Percentiles rank a stretch among this genome's conserved stretches.
These are phyloP conservation scores for Drosophila gaucha DNA, from an alignment of 2,888 invertebrate species.

Conservation along the genomic window DNA sequence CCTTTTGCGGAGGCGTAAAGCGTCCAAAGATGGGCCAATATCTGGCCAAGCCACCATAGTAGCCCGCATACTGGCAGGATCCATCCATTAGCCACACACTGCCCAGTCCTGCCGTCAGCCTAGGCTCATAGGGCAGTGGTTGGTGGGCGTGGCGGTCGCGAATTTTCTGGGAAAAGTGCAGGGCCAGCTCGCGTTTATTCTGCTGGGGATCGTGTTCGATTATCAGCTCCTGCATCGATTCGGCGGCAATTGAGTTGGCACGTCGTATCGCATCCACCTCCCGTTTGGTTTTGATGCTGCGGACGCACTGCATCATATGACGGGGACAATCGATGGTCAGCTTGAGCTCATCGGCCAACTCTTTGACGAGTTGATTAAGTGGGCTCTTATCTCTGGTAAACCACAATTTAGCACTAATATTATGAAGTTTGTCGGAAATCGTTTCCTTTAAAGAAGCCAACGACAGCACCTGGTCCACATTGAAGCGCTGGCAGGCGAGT, in stretches of 20 bases:
- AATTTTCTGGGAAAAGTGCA: slow-evolving; percentile 39
- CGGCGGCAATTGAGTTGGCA: slow-evolving; percentile 41
- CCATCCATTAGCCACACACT: slow-evolving; percentile 47
- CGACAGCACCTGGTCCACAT: slow-evolving; percentile 48
- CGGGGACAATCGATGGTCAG: slow-evolving; percentile 37
- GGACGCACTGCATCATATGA: slow-evolving; percentile 21
- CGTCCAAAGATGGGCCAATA: slow-evolving; percentile 51
- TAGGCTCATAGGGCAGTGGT: slow-evolving; percentile 23
- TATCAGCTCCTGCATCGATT: slow-evolving; percentile 48
- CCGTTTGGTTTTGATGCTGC: slow-evolving; percentile 36
- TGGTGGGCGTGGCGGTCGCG: slow-evolving; percentile 22
- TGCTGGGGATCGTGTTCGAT: slow-evolving; percentile 12
- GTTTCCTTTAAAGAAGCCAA: slow-evolving; percentile 21
- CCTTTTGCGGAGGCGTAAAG: slow-evolving; percentile 50
- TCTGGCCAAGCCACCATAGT: slow-evolving; percentile 48
- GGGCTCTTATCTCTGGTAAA: slow-evolving; percentile 3
- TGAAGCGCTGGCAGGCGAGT: slow-evolving; percentile 32
- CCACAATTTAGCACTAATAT: slow-evolving; percentile 45
- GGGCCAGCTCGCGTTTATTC: slow-evolving; percentile 8
- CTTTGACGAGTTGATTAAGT: slow-evolving; percentile 29
- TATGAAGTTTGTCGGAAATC: not conserved
- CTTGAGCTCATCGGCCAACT: slow-evolving; percentile 23
- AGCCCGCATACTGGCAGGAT: slow-evolving; percentile 55
- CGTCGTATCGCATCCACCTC: slow-evolving; percentile 32
- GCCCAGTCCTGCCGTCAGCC: not conserved